phyloP scores from a whole-genome alignment of 1,140 invertebrate genomes.

The Drosophila santomea region DNA sequence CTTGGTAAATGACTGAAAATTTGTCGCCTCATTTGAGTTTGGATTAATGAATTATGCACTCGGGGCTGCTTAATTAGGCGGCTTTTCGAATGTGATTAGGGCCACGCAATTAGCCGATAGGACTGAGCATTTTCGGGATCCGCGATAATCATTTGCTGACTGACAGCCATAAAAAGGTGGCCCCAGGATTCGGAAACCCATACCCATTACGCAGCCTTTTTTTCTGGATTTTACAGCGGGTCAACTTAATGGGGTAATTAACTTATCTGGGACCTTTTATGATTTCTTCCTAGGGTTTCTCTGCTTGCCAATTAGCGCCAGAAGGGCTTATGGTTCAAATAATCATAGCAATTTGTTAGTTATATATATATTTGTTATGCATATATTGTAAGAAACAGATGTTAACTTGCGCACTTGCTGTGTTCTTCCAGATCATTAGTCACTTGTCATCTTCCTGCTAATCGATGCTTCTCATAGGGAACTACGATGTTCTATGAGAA shows the following conservation, averaged over 20 bases:
- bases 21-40: slow-evolving; percentile 76
- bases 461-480: not conserved
- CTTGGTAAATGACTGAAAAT: slow-evolving; percentile 72
- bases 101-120: slow-evolving; percentile 72
- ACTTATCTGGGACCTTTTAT: slow-evolving; percentile 38
- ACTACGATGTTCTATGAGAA: slow-evolving; percentile 16
- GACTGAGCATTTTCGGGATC: slow-evolving; percentile 21
- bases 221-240: slow-evolving; percentile 27
- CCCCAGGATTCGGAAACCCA: slow-evolving; percentile 12
- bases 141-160: slow-evolving; percentile 51
- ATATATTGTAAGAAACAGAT: no score
- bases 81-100: slow-evolving; percentile 72
- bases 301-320: not conserved
- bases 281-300: slow-evolving; percentile 1
- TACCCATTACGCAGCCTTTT: slow-evolving; percentile 26
- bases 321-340: not conserved
- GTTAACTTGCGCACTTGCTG: no score
- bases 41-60: slow-evolving; percentile 77
- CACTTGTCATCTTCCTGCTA: not conserved
- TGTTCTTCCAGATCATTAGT: slow-evolving; percentile 1
- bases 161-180: slow-evolving; percentile 41
- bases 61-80: slow-evolving; percentile 59
- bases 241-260: slow-evolving; percentile 53
- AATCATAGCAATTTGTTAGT: not conserved
- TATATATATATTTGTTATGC: no score